Conservation (phyloP, 2,113 vertebrate genomes). For the Gila orcuttii region DNA sequence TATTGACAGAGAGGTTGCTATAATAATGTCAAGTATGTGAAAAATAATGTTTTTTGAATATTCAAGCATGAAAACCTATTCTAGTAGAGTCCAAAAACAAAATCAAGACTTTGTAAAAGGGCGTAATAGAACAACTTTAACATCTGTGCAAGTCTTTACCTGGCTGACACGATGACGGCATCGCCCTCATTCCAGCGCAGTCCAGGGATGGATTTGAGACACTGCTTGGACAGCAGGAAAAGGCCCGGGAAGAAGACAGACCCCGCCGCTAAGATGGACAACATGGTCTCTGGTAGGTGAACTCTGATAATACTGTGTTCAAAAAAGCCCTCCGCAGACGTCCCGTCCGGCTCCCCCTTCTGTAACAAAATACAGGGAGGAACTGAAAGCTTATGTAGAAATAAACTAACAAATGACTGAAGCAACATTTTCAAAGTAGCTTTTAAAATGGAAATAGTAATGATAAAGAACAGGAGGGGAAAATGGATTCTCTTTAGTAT, state of each 20-base stretch:
- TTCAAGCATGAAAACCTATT: no score
- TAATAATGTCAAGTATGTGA: no score
- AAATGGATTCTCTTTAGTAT: slow-evolving; percentile 8
- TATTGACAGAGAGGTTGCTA: no score
- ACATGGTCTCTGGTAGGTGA: slow-evolving; percentile 76
- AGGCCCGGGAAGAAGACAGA: slow-evolving; percentile 89
- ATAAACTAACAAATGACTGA: no score
- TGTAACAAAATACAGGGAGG: slow-evolving; percentile 53
- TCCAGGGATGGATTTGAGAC: slow-evolving; percentile 81
- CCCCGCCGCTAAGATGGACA: slow-evolving; percentile 84
- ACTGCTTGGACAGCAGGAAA: slow-evolving; percentile 85
- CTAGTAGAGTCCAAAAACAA: no score
- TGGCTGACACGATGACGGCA: slow-evolving; percentile 86
- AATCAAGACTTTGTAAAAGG: no score
- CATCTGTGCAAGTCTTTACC: slow-evolving; percentile 64
- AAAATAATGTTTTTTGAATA: no score
- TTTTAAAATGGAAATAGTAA: no score
- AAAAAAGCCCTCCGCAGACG: slow-evolving; percentile 49
- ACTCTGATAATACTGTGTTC: slow-evolving; percentile 37
- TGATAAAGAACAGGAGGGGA: background rate
- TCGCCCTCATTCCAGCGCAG: slow-evolving; percentile 87
- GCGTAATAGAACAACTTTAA: no score
- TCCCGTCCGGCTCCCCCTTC: slow-evolving; percentile 59
- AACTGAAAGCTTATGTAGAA: no score
- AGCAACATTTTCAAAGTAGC: no score